Base-by-base conservation (phyloP, 2,113 vertebrate species). In the Pundamilia nyererei region DNA sequence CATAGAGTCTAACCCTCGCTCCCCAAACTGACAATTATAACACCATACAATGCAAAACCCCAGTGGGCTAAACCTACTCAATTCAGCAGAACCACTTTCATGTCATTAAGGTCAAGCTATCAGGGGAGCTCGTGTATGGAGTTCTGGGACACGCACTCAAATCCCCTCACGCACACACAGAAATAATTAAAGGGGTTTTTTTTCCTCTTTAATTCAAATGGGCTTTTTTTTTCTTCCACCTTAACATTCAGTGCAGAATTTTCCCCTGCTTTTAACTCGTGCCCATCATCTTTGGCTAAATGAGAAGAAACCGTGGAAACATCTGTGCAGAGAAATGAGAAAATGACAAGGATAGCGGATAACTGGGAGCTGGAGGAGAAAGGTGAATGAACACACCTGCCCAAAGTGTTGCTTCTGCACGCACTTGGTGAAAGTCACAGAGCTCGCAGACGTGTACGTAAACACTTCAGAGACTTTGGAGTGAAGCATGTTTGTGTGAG, bases 101-200 rank as follows among this genome's bases (percentile, higher is more conserved):
- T 75, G 90, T 70, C 85, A 89, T 82, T 82, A 19, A 65, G 89
- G 90, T 90, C 86, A 82, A 17, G 62, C 80, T 86, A 86, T 92
- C 68, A 84, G 85, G 62, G 80, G 4, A 80, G 7, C 54, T 15
- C 12, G 68, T 29, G 21, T 54, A 55, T 47, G 68, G 54, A 58
- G 68, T 45, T 72, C 15, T 33, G 45, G 72, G 26, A 82, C 81
- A 85, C 38, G 17, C 53, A 56, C 47, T 26, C 70, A 54, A 45
- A 79, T 7, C 14, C 33, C 40, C 33, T 35, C 38, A 55, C 26
- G 75, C 12, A 80, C 12, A 86, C n/a, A 77, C 24, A 79, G n/a
- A 60, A 47, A 88, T 55, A 65, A 86, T 55, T 21, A 68, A 5
- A 3, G 19, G 21, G 1, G 0, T 1, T 21, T 55, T 62, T 38